Evolutionary conservation across 2,888 invertebrate species (phyloP), one percentile per base, ranked within the genome.

Genomic region (Schizotus pectinicornis): DNA sequence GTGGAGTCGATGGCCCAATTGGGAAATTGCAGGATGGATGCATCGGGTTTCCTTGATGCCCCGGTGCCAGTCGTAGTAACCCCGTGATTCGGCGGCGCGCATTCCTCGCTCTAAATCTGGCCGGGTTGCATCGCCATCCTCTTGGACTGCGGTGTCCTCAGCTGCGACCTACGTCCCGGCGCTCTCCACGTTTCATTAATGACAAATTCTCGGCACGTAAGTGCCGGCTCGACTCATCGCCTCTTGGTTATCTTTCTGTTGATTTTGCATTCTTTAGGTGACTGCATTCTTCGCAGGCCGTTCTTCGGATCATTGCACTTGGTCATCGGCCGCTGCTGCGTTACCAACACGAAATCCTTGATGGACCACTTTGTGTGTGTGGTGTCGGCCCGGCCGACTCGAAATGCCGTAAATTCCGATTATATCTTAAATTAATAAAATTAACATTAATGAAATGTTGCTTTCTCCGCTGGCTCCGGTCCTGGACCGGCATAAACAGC

Each of bases 231-330:
- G 54, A 61, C 58, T 60, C 66, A 59, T 45, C 65, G 54, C 57
- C 60, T 67, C 67, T 69, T 60, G 61, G 67, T 68, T 68, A 71
- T 71, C 70, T 72, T 71, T 72, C 72, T 71, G 72, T 72, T 70
- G 73, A 74, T 74, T 73, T 74, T 74, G 74, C 74, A 74, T 74
- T 74, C 74, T 74, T 74, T 66, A 69, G 71, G 69, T 68, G 74
- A 71, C 74, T 74, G 74, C 74, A 74, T 74, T 74, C 73, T 74
- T 74, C 65, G 67, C 73, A 68, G 70, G 70, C 70, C 72, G 68
- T 70, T 71, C 73, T 71, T 67, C 70, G 70, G 74, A 74, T 72
- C 74, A 73, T 72, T 74, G 74, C 74, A 74, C 74, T 74, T 71
- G 59, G 60, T 61, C 52, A 13, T 62, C 60, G 52, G 63, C 60